Conservation (phyloP, 2,113 vertebrate genomes). For the Caloenas nicobarica region DNA sequence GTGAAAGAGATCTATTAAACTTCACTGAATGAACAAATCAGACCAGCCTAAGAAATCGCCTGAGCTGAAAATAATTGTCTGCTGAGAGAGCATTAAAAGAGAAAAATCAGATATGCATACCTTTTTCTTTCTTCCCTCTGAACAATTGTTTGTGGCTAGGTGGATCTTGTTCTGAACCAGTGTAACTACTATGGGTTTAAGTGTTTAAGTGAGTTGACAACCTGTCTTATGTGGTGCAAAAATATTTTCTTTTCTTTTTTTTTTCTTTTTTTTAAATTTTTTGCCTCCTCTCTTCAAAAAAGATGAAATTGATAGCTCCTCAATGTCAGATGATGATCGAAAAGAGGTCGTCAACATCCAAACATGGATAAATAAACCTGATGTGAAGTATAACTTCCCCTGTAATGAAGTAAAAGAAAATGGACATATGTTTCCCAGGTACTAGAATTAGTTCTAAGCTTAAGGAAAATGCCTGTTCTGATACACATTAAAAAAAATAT, state of each 20-base stretch:
- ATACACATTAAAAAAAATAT: background rate
- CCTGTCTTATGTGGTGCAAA: background rate
- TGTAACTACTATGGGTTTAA: background rate
- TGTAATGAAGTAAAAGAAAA: slow-evolving; percentile 98
- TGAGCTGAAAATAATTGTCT: background rate
- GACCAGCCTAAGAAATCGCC: background rate
- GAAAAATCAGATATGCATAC: background rate
- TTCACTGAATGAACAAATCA: background rate
- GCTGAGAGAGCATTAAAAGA: background rate
- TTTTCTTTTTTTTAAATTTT: background rate
- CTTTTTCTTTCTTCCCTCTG: background rate
- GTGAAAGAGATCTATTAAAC: background rate
- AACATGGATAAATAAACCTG: slow-evolving; percentile 98
- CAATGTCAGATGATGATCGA: slow-evolving; percentile 96
- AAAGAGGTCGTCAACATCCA: slow-evolving; percentile 97
- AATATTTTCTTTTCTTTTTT: background rate
- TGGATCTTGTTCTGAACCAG: background rate
- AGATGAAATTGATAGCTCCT: slow-evolving; percentile 99
- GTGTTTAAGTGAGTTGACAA: background rate
- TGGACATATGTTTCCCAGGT: slow-evolving; percentile 99
- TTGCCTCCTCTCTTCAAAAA: background rate
- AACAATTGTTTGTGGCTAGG: background rate
- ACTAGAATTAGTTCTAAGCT: background rate
- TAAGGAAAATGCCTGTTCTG: background rate
- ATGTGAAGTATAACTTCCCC: slow-evolving; percentile 92